Evolutionary conservation across 2,888 invertebrate species (phyloP).

Genomic region (Synanthedon formicaeformis): DNA sequence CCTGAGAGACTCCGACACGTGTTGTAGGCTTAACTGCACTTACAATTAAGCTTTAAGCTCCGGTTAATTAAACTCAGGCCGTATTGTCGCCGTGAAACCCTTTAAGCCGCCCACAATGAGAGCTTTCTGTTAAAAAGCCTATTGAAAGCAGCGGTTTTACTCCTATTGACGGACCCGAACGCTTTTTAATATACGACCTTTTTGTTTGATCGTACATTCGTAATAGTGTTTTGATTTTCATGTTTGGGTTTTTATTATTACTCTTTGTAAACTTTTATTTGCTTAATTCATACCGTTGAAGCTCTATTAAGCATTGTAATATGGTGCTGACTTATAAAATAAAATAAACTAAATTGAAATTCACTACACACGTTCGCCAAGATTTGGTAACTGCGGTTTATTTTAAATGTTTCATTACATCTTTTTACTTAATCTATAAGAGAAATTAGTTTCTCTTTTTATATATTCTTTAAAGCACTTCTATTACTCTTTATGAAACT

Average conservation of each 20-base stretch:
- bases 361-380: no score
- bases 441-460: no score
- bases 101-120: conserved; percentile 56
- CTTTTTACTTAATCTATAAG: no score
- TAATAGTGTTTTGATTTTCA: conserved; percentile 27
- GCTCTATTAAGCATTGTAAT: no score
- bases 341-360: no score
- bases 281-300: no score
- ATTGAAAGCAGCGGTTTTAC: conserved; percentile 30
- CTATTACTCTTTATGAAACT: no score
- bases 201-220: conserved; percentile 21
- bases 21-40: conserved; percentile 62
- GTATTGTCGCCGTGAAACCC: conserved; percentile 58
- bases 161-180: conserved; percentile 30
- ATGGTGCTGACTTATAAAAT: no score
- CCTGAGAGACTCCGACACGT: conserved; percentile 57
- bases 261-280: conserved; percentile 5
- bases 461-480: no score
- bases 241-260: conserved; percentile 25
- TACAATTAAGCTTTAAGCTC: conserved; percentile 66
- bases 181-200: conserved; percentile 21
- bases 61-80: conserved; percentile 64
- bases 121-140: conserved; percentile 48
- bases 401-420: no score
- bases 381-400: no score